Conservation (phyloP, 1,140 invertebrate genomes). For the Temnothorax nylanderi region DNA sequence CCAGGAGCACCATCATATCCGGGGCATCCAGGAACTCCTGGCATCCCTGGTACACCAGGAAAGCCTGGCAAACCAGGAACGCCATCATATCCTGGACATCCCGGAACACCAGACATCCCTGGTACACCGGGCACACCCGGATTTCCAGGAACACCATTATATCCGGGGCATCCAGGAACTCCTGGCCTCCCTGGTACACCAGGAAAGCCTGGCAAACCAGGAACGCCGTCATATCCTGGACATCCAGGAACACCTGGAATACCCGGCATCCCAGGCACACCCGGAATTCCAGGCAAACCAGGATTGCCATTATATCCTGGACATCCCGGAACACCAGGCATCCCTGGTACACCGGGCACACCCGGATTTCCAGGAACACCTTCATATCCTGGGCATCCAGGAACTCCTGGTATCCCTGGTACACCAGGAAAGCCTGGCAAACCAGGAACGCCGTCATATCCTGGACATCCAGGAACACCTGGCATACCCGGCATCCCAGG, state of each 20-base stretch:
- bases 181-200: background rate
- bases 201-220: background rate
- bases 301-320: conserved; percentile 34
- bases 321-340: background rate
- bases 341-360: background rate
- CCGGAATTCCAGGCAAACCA: conserved; percentile 46
- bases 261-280: background rate
- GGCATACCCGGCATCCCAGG: conserved; percentile 60
- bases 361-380: conserved; percentile 26
- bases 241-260: conserved; percentile 22
- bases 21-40: conserved; percentile 27
- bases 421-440: conserved; percentile 36
- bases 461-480: conserved; percentile 66
- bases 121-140: no score
- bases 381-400: conserved; percentile 73
- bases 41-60: no score
- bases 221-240: background rate
- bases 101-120: no score
- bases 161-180: background rate
- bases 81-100: conserved; percentile 21
- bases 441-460: conserved; percentile 70
- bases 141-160: background rate
- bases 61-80: conserved; percentile 42
- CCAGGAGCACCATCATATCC: background rate
- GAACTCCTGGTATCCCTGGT: background rate